Conservation (phyloP, 2,888 invertebrate genomes). For the Leuctra nigra region DNA sequence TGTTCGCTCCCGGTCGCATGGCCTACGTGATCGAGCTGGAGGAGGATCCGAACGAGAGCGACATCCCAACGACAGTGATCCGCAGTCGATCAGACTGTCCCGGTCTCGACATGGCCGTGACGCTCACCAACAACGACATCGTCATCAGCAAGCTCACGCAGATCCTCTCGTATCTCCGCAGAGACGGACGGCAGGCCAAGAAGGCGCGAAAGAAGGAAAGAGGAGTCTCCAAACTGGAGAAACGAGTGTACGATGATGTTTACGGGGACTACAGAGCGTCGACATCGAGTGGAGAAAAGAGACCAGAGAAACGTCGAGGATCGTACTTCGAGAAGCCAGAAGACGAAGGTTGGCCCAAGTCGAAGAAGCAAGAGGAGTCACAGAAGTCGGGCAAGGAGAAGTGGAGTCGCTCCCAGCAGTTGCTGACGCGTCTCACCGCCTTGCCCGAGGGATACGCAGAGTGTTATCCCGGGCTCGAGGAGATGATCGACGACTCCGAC, state of each 20-base stretch:
- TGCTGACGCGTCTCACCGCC: slow-evolving; percentile 71
- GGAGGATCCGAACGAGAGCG: slow-evolving; percentile 73
- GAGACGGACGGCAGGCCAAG: slow-evolving; percentile 70
- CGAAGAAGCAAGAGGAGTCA: slow-evolving; percentile 16
- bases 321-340: slow-evolving; percentile 75
- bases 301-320: slow-evolving; percentile 34
- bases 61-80: slow-evolving; percentile 93
- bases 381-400: slow-evolving; percentile 13
- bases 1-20: slow-evolving; percentile 79
- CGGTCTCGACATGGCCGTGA: slow-evolving; percentile 58
- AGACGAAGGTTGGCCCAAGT: slow-evolving; percentile 16
- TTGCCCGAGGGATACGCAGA: slow-evolving; percentile 96
- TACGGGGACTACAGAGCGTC: slow-evolving; percentile 73
- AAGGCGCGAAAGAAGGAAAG: slow-evolving; percentile 46
- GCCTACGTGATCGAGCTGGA: slow-evolving; percentile 96
- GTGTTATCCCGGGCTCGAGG: slow-evolving; percentile 92
- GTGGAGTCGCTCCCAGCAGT: slow-evolving; percentile 34
- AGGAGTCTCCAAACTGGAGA: slow-evolving; percentile 20
- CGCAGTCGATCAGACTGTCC: slow-evolving; percentile 89
- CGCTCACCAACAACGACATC: slow-evolving; percentile 70
- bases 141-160: slow-evolving; percentile 96
- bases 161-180: slow-evolving; percentile 89
- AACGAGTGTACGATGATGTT: slow-evolving; percentile 27
- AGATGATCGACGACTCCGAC: slow-evolving; percentile 97
- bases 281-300: slow-evolving; percentile 26